These are phyloP conservation scores for Ameiurus melas DNA, from an alignment of 2,113 vertebrate genomes.

Conservation along the genomic window DNA sequence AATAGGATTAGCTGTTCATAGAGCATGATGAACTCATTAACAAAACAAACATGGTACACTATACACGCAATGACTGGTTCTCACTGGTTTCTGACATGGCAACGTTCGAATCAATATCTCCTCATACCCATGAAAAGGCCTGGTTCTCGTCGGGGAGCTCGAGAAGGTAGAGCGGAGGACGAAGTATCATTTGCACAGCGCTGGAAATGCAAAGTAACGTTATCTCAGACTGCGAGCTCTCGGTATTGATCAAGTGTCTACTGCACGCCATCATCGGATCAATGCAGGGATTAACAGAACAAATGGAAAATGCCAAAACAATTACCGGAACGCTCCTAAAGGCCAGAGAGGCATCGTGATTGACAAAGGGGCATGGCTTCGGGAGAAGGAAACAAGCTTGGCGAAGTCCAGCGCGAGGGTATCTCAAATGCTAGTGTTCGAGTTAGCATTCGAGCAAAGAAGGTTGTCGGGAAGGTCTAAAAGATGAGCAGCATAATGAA, in stretches of 20 bases:
- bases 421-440: background rate
- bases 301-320: slow-evolving; percentile 47
- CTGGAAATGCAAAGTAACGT: background rate
- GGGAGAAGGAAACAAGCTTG: background rate
- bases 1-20: background rate
- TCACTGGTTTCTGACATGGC: background rate
- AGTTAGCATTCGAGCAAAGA: background rate
- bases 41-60: background rate
- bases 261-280: slow-evolving; percentile 11
- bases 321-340: slow-evolving; percentile 30
- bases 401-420: background rate
- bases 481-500: background rate
- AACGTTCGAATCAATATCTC: background rate
- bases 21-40: background rate
- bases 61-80: background rate
- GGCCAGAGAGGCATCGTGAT: background rate
- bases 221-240: slow-evolving; percentile 1
- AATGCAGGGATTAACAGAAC: slow-evolving; percentile 47
- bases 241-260: slow-evolving; percentile 44
- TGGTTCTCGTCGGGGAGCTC: background rate
- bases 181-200: slow-evolving; percentile 13
- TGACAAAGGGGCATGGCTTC: background rate
- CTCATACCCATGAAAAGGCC: background rate
- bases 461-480: background rate
- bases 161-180: background rate